These are phyloP conservation scores for Scalopus aquaticus DNA, from an alignment of 2,113 vertebrate species.

Conservation along the genomic window DNA sequence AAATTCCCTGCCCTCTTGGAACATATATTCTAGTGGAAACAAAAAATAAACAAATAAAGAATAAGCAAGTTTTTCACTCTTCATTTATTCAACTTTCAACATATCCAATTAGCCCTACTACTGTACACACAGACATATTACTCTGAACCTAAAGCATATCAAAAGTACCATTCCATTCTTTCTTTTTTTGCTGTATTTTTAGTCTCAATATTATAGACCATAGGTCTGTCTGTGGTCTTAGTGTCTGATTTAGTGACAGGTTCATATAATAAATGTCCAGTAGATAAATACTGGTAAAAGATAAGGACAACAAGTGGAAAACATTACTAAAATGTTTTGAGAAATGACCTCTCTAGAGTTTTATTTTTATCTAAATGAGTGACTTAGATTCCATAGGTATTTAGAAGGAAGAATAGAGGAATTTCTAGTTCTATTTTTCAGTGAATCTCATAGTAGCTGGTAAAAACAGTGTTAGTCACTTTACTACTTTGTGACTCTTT, in stretches of 20 bases:
- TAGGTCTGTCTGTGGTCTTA: neutral
- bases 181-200: neutral
- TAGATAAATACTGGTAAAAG: neutral
- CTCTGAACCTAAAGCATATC: neutral
- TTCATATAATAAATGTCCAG: neutral
- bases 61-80: neutral
- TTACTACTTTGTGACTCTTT: neutral
- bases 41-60: neutral
- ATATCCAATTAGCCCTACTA: neutral
- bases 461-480: neutral
- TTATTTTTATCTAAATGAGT: slow-evolving; percentile 22
- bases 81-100: neutral
- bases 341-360: neutral
- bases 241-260: neutral
- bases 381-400: neutral
- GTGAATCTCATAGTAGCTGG: neutral
- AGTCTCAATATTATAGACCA: neutral
- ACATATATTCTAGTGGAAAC: neutral
- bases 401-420: neutral
- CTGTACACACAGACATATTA: neutral
- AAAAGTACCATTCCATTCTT: neutral
- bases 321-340: neutral
- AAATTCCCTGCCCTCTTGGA: neutral
- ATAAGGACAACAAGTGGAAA: neutral
- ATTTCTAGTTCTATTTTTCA: neutral